Base-by-base conservation (phyloP, 2,888 invertebrate genomes). In the Tenthredo mesomela region DNA sequence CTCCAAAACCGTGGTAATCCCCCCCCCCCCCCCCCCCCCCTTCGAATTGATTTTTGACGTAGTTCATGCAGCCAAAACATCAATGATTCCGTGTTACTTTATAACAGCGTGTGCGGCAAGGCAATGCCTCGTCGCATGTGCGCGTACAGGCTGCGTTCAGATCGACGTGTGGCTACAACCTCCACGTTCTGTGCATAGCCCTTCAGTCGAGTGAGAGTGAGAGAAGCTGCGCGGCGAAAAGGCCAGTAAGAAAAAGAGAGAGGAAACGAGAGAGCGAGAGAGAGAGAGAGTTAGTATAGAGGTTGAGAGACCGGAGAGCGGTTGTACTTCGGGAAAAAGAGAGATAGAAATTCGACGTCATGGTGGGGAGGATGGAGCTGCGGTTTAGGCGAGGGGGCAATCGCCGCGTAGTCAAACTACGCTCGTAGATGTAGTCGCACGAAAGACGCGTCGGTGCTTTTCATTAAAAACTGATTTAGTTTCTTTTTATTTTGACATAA, bases 341-440 rank as follows among this genome's bases (percentile, higher is more conserved):
- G 83, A 82, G 85, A 85, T 84, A 84, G 84, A 86, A 86, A 84
- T 58, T 67, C 47, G 65, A 47, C 50, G 58, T 29, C 71, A 82
- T 73, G 61, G 80, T 65, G 80, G 87, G 89, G 88, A 89, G 89
- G 89, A 90, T 90, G 91, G 82, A 82, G 82, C 82, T 82, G 82
- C 88, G 90, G 89, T 90, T 89, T 88, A 89, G 88, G 90, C 84
- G 90, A 90, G 91, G 90, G 90, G 90, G 90, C 90, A 70, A 67
- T 85, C 82, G 70, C 84, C 89, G 89, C 89, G 89, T 90, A 92
- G 92, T 91, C 90, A 89, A 89, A 89, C 89, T 87, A 86, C 89
- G 89, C 88, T 86, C 89, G 89, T 87, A 87, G 88, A 87, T 87
- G 87, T 87, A 86, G 86, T 86, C 84, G 85, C 86, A 85, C 82